Percentiles rank a stretch among this genome's conserved stretches.
Conservation (phyloP, 2,113 vertebrate species). For the Andinoacara biseriatus region DNA sequence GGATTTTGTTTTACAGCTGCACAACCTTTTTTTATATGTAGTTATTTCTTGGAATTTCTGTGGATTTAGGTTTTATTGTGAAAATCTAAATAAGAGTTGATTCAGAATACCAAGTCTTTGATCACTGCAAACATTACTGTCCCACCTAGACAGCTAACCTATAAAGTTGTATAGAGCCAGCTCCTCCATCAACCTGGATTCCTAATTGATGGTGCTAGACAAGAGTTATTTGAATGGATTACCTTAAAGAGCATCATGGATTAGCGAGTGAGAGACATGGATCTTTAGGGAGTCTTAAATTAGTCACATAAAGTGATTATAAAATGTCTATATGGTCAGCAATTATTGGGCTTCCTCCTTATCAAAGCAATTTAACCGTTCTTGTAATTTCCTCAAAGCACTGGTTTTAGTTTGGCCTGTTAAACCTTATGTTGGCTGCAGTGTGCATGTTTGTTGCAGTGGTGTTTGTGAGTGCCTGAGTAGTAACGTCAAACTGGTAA, state of each 20-base stretch:
- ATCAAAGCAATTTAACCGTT: constrained; percentile 53
- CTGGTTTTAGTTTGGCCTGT: constrained; percentile 12
- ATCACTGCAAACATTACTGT: constrained; percentile 1
- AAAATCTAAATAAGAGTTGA: background rate
- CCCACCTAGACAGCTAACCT: background rate
- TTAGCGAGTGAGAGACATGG: constrained; percentile 64
- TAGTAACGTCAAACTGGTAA: constrained; percentile 6
- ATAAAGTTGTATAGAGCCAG: constrained; percentile 30
- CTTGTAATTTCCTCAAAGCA: constrained; percentile 9
- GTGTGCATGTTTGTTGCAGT: background rate
- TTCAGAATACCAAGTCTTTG: background rate
- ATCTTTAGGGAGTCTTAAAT: constrained; percentile 67
- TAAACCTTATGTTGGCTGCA: background rate
- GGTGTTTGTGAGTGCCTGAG: background rate
- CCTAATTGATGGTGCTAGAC: constrained; percentile 72
- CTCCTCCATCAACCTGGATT: constrained; percentile 52
- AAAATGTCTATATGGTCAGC: constrained; percentile 60
- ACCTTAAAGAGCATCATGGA: constrained; percentile 72
- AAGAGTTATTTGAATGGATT: constrained; percentile 80
- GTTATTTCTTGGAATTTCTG: background rate
- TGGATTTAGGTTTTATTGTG: background rate
- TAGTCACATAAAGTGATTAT: constrained; percentile 67
- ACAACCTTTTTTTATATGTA: background rate
- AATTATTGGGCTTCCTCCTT: constrained; percentile 42
- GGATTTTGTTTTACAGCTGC: background rate